These are phyloP conservation scores for Lepeophtheirus nordmannii DNA, from an alignment of 2,888 invertebrate species.

Conservation along the genomic window DNA sequence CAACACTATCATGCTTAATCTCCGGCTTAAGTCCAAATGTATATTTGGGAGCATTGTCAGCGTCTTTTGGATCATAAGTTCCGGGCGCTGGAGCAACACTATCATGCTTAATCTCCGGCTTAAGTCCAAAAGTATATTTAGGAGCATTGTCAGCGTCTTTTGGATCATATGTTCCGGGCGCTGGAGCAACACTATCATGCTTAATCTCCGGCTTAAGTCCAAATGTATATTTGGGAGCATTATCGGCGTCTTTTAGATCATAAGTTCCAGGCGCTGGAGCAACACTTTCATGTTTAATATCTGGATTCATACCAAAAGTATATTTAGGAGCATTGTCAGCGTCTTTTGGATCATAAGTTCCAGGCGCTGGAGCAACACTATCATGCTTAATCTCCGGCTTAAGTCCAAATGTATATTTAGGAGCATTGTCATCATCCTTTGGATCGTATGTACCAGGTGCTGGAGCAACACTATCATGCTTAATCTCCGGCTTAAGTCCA, in stretches of 20 bases:
- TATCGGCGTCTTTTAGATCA: no score
- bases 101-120: constrained; percentile 38
- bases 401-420: constrained; percentile 20
- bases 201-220: no score
- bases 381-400: constrained; percentile 14
- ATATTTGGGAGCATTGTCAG: constrained; percentile 35
- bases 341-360: constrained; percentile 43
- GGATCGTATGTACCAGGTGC: constrained; percentile 72
- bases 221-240: no score
- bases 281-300: neutral
- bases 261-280: no score
- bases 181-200: no score
- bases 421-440: constrained; percentile 47
- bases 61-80: constrained; percentile 58
- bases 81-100: constrained; percentile 58
- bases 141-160: no score
- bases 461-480: constrained; percentile 46
- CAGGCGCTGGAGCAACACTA: constrained; percentile 64
- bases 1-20: constrained; percentile 32
- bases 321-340: constrained; percentile 9
- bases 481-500: constrained; percentile 18
- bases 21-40: constrained; percentile 6
- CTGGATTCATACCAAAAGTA: constrained; percentile 22
- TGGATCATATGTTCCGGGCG: no score
- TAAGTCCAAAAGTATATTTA: constrained; percentile 44